Percentiles rank a stretch among this genome's conserved stretches.
phyloP scores from a whole-genome alignment of 2,888 invertebrate species.

The Theretra japonica region DNA sequence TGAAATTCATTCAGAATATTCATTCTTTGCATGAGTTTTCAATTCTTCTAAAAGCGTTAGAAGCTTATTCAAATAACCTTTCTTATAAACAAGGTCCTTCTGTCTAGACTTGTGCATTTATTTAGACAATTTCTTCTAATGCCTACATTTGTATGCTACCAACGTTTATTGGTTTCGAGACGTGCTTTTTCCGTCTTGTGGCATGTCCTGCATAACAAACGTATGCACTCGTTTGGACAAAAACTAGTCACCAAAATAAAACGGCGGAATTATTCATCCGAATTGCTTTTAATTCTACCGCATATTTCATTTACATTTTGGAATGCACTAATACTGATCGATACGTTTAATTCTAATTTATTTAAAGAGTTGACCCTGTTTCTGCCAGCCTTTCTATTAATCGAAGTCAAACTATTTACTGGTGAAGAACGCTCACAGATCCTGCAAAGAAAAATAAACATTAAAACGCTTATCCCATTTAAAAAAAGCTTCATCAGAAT shows the following conservation, averaged over 20 bases:
- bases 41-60: neutral
- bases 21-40: neutral
- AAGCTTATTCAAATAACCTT: slow-evolving; percentile 1
- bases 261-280: neutral
- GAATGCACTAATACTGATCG: neutral
- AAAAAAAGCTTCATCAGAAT: too few species aligned
- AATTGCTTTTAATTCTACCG: neutral
- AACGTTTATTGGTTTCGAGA: slow-evolving; percentile 22
- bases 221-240: slow-evolving; percentile 21
- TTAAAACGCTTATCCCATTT: too few species aligned
- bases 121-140: slow-evolving; percentile 29
- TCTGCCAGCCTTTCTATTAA: neutral
- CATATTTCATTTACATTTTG: neutral
- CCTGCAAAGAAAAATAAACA: too few species aligned
- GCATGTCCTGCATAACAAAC: slow-evolving; percentile 28
- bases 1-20: neutral
- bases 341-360: neutral
- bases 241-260: neutral
- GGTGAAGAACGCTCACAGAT: too few species aligned
- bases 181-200: slow-evolving; percentile 27
- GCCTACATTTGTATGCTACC: slow-evolving; percentile 27
- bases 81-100: slow-evolving; percentile 19
- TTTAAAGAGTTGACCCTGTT: neutral
- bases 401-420: neutral
- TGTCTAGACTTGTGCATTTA: slow-evolving; percentile 25